A percentile compares a stretch with the other conserved stretches of the same genome.
phyloP scores from a whole-genome alignment of 2,113 vertebrate species.

The Lampris incognitus region DNA sequence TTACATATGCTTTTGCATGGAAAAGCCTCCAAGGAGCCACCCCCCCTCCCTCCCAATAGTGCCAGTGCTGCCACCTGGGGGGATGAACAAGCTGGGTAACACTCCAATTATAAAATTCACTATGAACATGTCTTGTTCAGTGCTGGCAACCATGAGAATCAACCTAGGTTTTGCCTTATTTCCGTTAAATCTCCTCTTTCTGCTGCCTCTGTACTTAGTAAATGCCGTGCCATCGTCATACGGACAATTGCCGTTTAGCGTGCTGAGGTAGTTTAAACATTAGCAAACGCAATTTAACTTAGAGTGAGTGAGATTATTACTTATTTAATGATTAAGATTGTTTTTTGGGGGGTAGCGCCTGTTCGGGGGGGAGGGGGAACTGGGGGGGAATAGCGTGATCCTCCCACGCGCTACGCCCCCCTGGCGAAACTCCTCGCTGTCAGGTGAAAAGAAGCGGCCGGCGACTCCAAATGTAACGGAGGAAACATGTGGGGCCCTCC shows the following conservation, averaged over 20 bases:
- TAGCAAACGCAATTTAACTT: no score
- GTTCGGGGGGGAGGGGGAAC: no score
- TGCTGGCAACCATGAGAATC: slow-evolving; percentile 64
- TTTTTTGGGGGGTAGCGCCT: no score
- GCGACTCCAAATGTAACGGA: no score
- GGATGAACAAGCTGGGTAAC: slow-evolving; percentile 66
- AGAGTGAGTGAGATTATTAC: no score
- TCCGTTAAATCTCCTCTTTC: slow-evolving; percentile 40
- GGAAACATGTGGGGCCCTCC: no score
- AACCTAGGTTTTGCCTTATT: slow-evolving; percentile 51
- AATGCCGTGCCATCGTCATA: slow-evolving; percentile 29
- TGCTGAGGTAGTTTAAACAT: no score
- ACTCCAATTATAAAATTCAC: slow-evolving; percentile 70
- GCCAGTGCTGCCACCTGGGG: slow-evolving; percentile 64
- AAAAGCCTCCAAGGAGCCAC: slow-evolving; percentile 62
- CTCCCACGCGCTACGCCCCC: no score
- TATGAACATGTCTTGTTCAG: slow-evolving; percentile 50
- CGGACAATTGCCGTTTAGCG: slow-evolving; percentile 15
- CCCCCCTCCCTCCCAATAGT: slow-evolving; percentile 56
- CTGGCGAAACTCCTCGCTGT: no score
- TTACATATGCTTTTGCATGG: slow-evolving; percentile 66
- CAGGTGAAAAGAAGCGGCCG: no score
- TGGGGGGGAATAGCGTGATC: no score
- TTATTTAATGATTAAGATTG: no score
- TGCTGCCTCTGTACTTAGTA: slow-evolving; percentile 24